A percentile compares a stretch with the other conserved stretches of the same genome.
Evolutionary conservation across 2,888 invertebrate genomes (phyloP).

Genomic region (Drosophila niveifrons): DNA sequence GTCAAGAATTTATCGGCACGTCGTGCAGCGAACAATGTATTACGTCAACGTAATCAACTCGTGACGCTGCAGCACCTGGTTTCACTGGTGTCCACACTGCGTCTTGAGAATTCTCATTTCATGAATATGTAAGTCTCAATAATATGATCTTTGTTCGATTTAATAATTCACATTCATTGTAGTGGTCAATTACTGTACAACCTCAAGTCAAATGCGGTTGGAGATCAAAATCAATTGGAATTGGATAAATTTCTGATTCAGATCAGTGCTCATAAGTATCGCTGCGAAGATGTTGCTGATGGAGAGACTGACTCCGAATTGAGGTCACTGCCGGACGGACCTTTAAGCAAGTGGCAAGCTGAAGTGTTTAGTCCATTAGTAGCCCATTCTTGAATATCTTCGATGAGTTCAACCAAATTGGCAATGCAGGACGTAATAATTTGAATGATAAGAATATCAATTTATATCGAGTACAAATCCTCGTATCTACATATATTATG

Average conservation of each 20-base stretch:
- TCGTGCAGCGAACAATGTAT: not conserved
- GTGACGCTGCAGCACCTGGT: slow-evolving; percentile 34
- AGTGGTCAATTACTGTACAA: slow-evolving; percentile 43
- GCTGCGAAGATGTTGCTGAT: slow-evolving; percentile 46
- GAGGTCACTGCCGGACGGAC: slow-evolving; percentile 48
- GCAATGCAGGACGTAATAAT: no score
- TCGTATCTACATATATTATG: no score
- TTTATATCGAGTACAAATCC: no score
- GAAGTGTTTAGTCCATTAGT: not conserved
- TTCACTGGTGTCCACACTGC: slow-evolving; percentile 35
- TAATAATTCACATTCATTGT: not conserved
- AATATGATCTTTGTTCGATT: not conserved
- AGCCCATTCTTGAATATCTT: not conserved
- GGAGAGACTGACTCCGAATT: slow-evolving; percentile 19
- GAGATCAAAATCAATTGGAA: slow-evolving; percentile 23
- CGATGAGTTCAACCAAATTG: not conserved
- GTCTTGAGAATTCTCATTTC: slow-evolving; percentile 46
- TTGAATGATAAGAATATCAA: no score
- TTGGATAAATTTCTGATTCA: slow-evolving; percentile 48
- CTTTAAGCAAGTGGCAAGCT: slow-evolving; percentile 48
- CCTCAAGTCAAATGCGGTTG: slow-evolving; percentile 23
- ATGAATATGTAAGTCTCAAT: slow-evolving; percentile 42
- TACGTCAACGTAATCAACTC: slow-evolving; percentile 27
- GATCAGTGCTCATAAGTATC: slow-evolving; percentile 52
- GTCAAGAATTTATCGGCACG: slow-evolving; percentile 30